Conservation (phyloP, 1,140 invertebrate genomes). For the Drosophila tropicalis region DNA sequence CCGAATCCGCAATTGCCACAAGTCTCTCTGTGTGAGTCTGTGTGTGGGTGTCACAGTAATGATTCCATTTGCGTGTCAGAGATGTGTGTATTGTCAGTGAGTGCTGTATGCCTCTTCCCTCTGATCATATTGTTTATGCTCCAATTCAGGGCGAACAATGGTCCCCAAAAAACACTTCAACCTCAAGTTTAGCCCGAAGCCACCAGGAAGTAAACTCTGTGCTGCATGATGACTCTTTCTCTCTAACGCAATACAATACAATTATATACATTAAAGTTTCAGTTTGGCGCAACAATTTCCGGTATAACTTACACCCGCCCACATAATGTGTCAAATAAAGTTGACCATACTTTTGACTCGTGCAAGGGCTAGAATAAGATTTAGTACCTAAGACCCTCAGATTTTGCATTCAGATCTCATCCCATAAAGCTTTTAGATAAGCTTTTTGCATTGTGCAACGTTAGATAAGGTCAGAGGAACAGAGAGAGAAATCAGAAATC, state of each 20-base stretch:
- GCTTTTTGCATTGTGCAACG: constrained; percentile 44
- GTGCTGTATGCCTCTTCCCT: not conserved
- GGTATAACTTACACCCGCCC: constrained; percentile 41
- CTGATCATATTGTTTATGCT: constrained; percentile 57
- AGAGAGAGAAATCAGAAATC: constrained; percentile 16
- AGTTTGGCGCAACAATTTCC: constrained; percentile 69
- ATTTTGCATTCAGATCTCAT: not conserved
- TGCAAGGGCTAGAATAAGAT: too few relatives aligned
- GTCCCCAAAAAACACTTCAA: constrained; percentile 50
- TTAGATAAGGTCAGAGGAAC: not conserved
- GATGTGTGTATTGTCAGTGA: not conserved
- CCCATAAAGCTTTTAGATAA: constrained; percentile 42
- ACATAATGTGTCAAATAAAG: constrained; percentile 46
- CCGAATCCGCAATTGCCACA: constrained; percentile 56
- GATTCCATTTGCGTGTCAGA: constrained; percentile 57
- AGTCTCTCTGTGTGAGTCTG: not conserved
- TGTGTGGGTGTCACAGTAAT: constrained; percentile 68
- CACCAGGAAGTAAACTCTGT: constrained; percentile 55
- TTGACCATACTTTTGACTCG: constrained; percentile 27
- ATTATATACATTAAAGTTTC: constrained; percentile 37
- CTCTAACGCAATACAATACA: constrained; percentile 52
- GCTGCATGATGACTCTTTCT: constrained; percentile 10
- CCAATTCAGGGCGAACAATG: constrained; percentile 67
- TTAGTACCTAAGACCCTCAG: too few relatives aligned
- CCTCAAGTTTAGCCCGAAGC: constrained; percentile 49